Evolutionary conservation across 2,888 invertebrate genomes (phyloP), one percentile per base, ranked within the genome.

Genomic region (Parnassius apollo): DNA sequence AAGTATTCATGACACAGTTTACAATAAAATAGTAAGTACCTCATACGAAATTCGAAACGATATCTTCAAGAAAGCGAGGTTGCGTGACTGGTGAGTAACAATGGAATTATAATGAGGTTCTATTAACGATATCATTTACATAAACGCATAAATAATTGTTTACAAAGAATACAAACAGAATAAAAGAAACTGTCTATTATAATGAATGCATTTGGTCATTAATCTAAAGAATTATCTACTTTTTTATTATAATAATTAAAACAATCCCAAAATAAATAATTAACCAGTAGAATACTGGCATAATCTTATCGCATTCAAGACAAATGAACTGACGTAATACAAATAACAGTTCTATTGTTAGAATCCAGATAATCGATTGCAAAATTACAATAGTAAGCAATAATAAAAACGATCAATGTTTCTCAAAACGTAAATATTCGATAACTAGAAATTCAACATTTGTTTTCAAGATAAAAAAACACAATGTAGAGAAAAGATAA

Each of bases 21-120:
- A 42, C 46, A 57, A 69, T 67, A 69, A 65, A 66, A 65, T 59
- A 71, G 67, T 71, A 71, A 55, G 66, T 71, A 71, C 68, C 72
- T 69, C 73, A 76, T 74, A 75, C 69, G 72, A 71, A 81, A 83
- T 82, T 79, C 70, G 73, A 81, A 75, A 80, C 76, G 72, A 78
- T 73, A 79, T 76, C 75, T 71, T 77, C 75, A 81, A 80, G 78
- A 49, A n/a, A 79, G 70, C 75, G 68, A 75, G 74, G 69, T 74
- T 76, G 78, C 81, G 81, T 77, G 81, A 77, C 75, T 78, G 76
- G 71, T 73, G 75, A 76, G 75, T 76, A 76, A 86, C 87, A 88
- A 88, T 82, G 81, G 88, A 87, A 90, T 89, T 85, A 86, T 86
- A 89, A 89, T 88, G 85, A 86, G 83, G 72, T 75, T 75, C 77